Evolutionary conservation across 2,888 invertebrate genomes (phyloP).

Genomic region (Cactoblastis cactorum): DNA sequence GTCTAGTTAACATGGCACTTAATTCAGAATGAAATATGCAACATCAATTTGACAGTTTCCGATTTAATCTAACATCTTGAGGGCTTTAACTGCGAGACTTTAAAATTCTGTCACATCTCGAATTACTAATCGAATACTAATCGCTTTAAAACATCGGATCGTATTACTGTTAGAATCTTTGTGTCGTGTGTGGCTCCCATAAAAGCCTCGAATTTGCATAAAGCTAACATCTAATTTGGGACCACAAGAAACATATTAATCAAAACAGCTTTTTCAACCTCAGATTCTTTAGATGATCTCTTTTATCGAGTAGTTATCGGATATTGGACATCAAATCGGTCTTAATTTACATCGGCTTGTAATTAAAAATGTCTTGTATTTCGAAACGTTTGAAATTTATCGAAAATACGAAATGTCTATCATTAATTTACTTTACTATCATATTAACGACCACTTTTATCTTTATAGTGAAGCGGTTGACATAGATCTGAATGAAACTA

Average conservation of each 20-base stretch:
- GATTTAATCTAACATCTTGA: constrained; percentile 32
- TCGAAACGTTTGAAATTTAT: constrained; percentile 28
- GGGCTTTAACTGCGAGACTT: constrained; percentile 34
- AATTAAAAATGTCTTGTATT: constrained; percentile 53
- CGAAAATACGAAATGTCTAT: constrained; percentile 12
- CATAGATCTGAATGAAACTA: constrained; percentile 31
- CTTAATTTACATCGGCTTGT: constrained; percentile 54
- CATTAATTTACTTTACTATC: constrained; percentile 31
- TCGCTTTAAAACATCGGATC: constrained; percentile 47
- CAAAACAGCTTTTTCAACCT: constrained; percentile 53
- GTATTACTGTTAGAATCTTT: constrained; percentile 52
- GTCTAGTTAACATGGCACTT: constrained; percentile 34
- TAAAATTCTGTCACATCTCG: constrained; percentile 50
- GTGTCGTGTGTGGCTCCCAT: constrained; percentile 64
- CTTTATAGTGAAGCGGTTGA: constrained; percentile 31
- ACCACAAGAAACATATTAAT: constrained; percentile 62
- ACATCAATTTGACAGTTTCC: constrained; percentile 40
- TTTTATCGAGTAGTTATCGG: constrained; percentile 31
- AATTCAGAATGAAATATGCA: constrained; percentile 49
- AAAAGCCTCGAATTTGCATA: constrained; percentile 63
- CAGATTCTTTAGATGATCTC: constrained; percentile 47
- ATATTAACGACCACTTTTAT: constrained; percentile 42
- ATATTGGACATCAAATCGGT: constrained; percentile 36
- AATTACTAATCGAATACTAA: constrained; percentile 65
- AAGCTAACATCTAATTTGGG: constrained; percentile 56